Evolutionary conservation across 1,140 invertebrate genomes (phyloP).

Genomic region (Penaeus vannamei): DNA sequence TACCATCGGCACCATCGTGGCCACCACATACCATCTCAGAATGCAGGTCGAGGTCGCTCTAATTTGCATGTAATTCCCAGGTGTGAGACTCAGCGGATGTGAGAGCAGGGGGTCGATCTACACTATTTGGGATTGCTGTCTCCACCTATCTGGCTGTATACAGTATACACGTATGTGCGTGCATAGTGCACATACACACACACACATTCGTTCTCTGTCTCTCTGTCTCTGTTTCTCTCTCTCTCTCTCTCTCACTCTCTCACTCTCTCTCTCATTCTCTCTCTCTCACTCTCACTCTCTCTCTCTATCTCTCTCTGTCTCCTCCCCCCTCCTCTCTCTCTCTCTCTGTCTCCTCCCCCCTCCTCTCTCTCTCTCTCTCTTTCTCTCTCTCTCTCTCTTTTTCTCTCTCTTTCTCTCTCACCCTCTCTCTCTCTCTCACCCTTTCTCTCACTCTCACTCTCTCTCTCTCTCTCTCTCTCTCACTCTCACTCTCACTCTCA

Average conservation of each 20-base stretch:
- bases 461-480: no score
- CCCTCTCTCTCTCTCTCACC: conserved; percentile 24
- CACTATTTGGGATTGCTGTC: no score
- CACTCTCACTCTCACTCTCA: no score
- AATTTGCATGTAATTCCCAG: no score
- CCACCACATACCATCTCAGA: no score
- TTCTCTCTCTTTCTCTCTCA: conserved; percentile 29
- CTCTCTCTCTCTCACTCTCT: not conserved
- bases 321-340: not conserved
- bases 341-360: not conserved
- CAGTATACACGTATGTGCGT: not conserved
- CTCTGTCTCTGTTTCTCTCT: not conserved
- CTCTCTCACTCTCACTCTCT: conserved; percentile 31
- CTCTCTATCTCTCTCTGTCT: conserved; percentile 22
- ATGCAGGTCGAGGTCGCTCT: no score
- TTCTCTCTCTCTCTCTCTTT: conserved; percentile 33
- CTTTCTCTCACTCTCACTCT: conserved; percentile 1
- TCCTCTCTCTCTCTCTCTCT: conserved; percentile 11
- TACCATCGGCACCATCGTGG: no score
- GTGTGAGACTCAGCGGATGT: no score
- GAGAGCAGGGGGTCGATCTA: no score
- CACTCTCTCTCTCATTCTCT: not conserved
- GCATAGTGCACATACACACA: not conserved
- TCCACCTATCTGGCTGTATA: no score
- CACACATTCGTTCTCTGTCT: no score